Evolutionary conservation across 2,113 vertebrate genomes (phyloP), one percentile per base, ranked within the genome.

Genomic region (Stomatorhinus ivindoensis): DNA sequence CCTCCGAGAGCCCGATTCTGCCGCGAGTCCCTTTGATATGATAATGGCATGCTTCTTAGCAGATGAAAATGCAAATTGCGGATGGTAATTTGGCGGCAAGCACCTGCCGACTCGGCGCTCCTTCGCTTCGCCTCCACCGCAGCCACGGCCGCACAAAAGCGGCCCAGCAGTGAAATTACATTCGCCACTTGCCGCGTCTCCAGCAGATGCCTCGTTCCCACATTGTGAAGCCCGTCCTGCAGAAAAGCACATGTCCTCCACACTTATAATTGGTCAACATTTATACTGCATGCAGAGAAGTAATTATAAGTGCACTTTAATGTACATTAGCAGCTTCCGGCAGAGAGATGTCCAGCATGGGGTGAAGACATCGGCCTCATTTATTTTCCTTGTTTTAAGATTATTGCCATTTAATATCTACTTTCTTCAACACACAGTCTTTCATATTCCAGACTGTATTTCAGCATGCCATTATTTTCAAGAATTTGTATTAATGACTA

Each of bases 11-110:
- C 96, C 97, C 97, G 97, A 98, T 97, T 97, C 97, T 97, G 97
- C 97, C 96, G 96, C 95, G 96, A 97, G 96, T 97, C 96, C 96
- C 97, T 99, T 99, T 99, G 98, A 99, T 99, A 99, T 99, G 98
- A 99, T 99, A 99, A 99, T 99, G 97, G 98, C 94, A 97, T 97
- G 96, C 97, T 98, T 99, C 98, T 98, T 97, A 98, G 97, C 97
- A 96, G 97, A 98, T 98, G 97, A 97, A 97, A 97, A 98, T 97
- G 97, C 97, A 97, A 97, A 98, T 98, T 96, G 97, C 96, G 97
- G 96, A 96, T 97, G 96, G 97, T 98, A 98, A 98, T 99, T 99
- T 98, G 97, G 97, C 97, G 97, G 97, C 97, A 98, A 96, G 97
- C 98, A 99, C 98, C 98, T 98, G 98, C 97, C 97, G 97, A 98